phyloP scores from a whole-genome alignment of 2,113 vertebrate species.

The Oncorhynchus masou region DNA sequence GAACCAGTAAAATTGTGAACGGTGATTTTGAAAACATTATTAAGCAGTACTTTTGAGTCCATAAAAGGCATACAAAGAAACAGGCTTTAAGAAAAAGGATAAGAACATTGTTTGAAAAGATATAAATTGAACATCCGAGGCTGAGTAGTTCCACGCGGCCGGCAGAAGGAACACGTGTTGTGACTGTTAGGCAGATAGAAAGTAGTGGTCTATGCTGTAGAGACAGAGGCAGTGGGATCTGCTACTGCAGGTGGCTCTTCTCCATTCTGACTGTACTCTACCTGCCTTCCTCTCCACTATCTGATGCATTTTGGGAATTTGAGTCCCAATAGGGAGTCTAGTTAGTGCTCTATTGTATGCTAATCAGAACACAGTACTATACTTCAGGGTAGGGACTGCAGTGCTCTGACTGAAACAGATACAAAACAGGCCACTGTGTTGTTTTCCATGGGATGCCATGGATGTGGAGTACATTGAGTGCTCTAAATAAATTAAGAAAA shows the following conservation, averaged over 20 bases:
- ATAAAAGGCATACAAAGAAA: constrained; percentile 47
- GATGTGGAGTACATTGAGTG: constrained; percentile 45
- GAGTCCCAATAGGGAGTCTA: too few relatives aligned
- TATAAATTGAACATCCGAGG: constrained; percentile 35
- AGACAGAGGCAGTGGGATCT: constrained; percentile 58
- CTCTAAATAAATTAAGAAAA: constrained; percentile 44
- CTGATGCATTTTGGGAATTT: too few relatives aligned
- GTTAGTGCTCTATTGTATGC: too few relatives aligned
- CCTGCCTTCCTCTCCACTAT: too few relatives aligned
- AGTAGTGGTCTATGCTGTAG: constrained; percentile 56
- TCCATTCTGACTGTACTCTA: neutral
- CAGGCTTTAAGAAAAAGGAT: constrained; percentile 41
- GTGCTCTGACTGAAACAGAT: too few relatives aligned
- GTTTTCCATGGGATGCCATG: constrained; percentile 17
- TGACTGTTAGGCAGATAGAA: constrained; percentile 43
- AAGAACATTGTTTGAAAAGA: constrained; percentile 31
- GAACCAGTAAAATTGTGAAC: constrained; percentile 72
- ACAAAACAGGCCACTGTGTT: constrained; percentile 2
- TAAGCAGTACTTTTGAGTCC: constrained; percentile 68
- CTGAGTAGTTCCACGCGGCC: constrained; percentile 40
- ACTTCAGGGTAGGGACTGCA: too few relatives aligned
- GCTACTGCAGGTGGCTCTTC: constrained; percentile 23
- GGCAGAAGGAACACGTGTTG: constrained; percentile 30
- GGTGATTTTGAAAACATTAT: constrained; percentile 65
- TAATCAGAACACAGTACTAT: too few relatives aligned